These are phyloP conservation scores for Ypsolopha scabrella DNA, from an alignment of 2,888 invertebrate species.

Conservation along the genomic window DNA sequence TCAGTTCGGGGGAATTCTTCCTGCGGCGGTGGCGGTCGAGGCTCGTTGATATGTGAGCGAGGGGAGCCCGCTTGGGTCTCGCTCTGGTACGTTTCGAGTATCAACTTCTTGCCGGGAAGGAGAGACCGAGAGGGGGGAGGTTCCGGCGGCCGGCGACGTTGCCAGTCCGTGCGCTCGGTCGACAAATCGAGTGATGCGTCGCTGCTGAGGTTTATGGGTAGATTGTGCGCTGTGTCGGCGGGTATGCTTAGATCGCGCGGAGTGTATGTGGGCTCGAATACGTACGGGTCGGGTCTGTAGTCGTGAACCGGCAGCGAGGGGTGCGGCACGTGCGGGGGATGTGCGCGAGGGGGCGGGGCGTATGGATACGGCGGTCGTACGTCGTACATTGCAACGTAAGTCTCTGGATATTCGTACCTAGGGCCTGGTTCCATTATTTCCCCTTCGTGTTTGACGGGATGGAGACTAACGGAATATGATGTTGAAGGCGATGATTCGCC, in stretches of 20 bases:
- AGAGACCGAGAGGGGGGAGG: conserved; percentile 35
- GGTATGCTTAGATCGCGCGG: conserved; percentile 41
- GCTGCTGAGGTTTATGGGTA: conserved; percentile 63
- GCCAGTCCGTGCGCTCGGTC: conserved; percentile 50
- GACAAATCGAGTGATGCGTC: conserved; percentile 57
- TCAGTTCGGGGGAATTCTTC: conserved; percentile 39
- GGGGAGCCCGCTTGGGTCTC: conserved; percentile 42
- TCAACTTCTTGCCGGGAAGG: conserved; percentile 62
- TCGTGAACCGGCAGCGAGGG: conserved; percentile 30
- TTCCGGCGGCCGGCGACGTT: conserved; percentile 48
- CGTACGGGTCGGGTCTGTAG: conserved; percentile 47
- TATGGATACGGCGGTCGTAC: not conserved
- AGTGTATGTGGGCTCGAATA: conserved; percentile 32
- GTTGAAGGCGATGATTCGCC: conserved; percentile 50
- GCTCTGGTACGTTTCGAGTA: conserved; percentile 61
- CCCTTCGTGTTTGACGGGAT: conserved; percentile 43
- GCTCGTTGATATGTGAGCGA: conserved; percentile 18
- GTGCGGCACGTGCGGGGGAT: conserved; percentile 17
- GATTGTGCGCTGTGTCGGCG: conserved; percentile 40
- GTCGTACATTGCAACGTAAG: conserved; percentile 28
- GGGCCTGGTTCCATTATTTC: conserved; percentile 25
- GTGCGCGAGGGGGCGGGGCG: not conserved
- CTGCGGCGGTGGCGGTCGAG: conserved; percentile 13
- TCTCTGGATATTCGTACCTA: conserved; percentile 33
- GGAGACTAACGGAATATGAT: conserved; percentile 35